A percentile compares a stretch with the other conserved stretches of the same genome.
Evolutionary conservation across 2,888 invertebrate genomes (phyloP).

Genomic region (Ethmia dodecea): DNA sequence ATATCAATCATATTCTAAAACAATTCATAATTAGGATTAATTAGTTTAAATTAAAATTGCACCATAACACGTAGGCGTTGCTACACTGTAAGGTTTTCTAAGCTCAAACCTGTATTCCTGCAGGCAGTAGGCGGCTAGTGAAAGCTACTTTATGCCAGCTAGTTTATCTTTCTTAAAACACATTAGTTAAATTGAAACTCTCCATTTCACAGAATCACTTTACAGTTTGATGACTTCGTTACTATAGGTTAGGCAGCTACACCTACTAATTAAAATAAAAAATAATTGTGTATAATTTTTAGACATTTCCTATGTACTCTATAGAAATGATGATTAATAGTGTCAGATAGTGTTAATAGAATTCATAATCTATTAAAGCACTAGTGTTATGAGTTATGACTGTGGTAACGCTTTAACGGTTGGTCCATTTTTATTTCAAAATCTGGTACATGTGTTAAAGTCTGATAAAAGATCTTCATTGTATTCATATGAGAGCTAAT

Average conservation of each 20-base stretch:
- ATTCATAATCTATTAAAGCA: constrained; percentile 6
- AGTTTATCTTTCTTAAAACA: constrained; percentile 41
- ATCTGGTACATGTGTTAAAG: constrained; percentile 24
- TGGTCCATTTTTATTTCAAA: constrained; percentile 29
- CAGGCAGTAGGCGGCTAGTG: constrained; percentile 51
- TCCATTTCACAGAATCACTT: constrained; percentile 36
- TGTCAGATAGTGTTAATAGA: not conserved
- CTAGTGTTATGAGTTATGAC: constrained; percentile 8
- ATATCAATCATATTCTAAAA: constrained; percentile 63
- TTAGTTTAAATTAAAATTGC: constrained; percentile 38
- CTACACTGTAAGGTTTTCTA: constrained; percentile 24
- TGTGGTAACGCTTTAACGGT: constrained; percentile 23
- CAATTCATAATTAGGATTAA: constrained; percentile 55
- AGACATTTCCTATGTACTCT: too few relatives aligned
- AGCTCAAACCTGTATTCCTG: constrained; percentile 32
- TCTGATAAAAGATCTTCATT: constrained; percentile 46
- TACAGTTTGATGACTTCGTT: too few relatives aligned
- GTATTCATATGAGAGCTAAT: constrained; percentile 56
- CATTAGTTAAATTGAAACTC: constrained; percentile 43
- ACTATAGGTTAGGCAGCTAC: too few relatives aligned
- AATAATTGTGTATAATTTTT: too few relatives aligned
- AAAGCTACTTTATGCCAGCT: constrained; percentile 45
- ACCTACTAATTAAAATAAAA: too few relatives aligned
- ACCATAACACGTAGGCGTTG: constrained; percentile 27
- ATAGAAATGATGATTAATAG: too few relatives aligned